A percentile compares a stretch with the other conserved stretches of the same genome.
Conservation (phyloP, 2,113 vertebrate genomes). For the Tragelaphus scriptus region DNA sequence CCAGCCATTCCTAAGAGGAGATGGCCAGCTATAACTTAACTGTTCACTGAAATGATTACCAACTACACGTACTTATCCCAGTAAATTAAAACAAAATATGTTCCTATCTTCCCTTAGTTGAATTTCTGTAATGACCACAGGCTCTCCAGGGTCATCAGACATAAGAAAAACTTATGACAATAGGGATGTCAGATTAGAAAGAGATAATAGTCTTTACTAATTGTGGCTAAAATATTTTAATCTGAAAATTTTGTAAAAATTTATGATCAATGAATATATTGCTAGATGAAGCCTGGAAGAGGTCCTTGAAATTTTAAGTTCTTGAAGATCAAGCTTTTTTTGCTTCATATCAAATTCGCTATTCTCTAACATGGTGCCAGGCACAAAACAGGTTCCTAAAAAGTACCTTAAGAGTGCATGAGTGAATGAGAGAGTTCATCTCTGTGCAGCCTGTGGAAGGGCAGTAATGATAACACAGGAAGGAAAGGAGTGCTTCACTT, state of each 20-base stretch:
- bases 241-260: constrained; percentile 14
- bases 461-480: background rate
- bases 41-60: constrained; percentile 12
- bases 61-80: background rate
- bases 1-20: background rate
- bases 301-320: background rate
- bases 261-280: background rate
- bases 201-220: background rate
- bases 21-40: background rate
- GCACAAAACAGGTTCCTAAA: background rate
- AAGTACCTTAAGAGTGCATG: background rate
- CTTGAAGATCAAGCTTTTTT: background rate
- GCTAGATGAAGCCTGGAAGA: background rate
- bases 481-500: background rate
- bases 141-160: background rate
- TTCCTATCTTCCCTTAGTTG: background rate
- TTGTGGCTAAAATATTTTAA: background rate
- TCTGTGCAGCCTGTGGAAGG: background rate
- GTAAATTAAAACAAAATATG: background rate
- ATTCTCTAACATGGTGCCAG: background rate
- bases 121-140: background rate
- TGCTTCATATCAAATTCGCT: background rate
- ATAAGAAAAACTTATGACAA: background rate
- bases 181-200: background rate
- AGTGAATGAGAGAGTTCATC: background rate